Evolutionary conservation across 2,113 vertebrate genomes (phyloP).

Genomic region (Rhea americana): DNA sequence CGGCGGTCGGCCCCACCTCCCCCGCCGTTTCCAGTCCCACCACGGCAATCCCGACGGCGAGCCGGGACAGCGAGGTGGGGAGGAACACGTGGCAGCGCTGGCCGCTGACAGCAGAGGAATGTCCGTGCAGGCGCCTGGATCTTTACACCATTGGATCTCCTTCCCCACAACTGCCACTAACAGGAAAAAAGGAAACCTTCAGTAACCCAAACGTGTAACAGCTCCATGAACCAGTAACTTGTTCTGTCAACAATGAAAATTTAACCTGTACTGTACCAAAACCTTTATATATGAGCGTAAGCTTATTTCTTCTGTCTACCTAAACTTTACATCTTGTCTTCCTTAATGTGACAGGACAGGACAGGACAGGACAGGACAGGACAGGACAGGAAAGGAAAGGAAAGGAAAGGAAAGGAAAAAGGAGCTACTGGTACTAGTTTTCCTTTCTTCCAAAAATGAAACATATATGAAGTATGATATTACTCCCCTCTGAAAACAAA

Average conservation of each 20-base stretch:
- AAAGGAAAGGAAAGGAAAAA: background rate
- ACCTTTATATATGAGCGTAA: background rate
- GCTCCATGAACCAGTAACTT: background rate
- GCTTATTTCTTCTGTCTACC: background rate
- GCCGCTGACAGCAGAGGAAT: accelerated
- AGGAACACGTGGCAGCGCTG: accelerated
- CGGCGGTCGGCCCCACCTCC: background rate
- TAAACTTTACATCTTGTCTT: background rate
- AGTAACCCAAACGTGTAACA: background rate
- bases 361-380: too few species aligned
- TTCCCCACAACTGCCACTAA: too few species aligned
- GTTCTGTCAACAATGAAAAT: background rate
- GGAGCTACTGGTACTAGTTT: background rate
- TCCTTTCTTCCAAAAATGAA: background rate
- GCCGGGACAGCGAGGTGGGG: too few species aligned
- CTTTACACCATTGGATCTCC: background rate
- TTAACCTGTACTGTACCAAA: background rate
- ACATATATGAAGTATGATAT: too few species aligned
- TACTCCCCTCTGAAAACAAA: too few species aligned
- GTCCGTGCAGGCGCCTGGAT: accelerated
- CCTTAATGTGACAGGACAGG: background rate
- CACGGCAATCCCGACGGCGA: background rate
- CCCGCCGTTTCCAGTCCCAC: background rate
- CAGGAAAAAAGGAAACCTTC: background rate
- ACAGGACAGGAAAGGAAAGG: too few species aligned